Conservation (phyloP, 1,140 invertebrate species). For the Macrobrachium rosenbergii region DNA sequence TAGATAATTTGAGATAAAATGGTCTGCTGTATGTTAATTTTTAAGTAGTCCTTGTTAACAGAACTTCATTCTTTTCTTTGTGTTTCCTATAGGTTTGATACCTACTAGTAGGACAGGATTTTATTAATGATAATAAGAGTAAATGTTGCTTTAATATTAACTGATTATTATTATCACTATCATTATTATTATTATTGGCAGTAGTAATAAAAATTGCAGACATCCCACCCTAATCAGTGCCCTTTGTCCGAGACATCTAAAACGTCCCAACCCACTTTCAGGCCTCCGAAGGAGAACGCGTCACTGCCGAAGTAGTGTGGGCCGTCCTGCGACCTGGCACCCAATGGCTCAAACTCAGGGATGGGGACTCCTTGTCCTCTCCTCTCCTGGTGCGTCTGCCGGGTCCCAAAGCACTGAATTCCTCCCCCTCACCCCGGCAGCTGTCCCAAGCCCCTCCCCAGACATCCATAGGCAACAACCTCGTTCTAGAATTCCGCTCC, state of each 20-base stretch:
- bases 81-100: too few relatives aligned
- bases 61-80: too few relatives aligned
- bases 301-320: constrained; percentile 42
- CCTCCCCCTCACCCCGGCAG: neutral
- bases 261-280: neutral
- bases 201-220: neutral
- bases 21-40: too few relatives aligned
- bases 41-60: too few relatives aligned
- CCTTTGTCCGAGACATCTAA: neutral
- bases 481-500: constrained; percentile 51
- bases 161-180: too few relatives aligned
- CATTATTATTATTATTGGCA: too few relatives aligned
- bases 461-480: constrained; percentile 30
- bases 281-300: constrained; percentile 29
- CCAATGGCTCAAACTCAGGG: constrained; percentile 42
- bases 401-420: neutral
- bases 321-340: constrained; percentile 7
- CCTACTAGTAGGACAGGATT: too few relatives aligned
- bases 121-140: too few relatives aligned
- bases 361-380: constrained; percentile 10
- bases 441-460: neutral
- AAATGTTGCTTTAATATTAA: too few relatives aligned
- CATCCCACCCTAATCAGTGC: neutral
- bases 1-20: too few relatives aligned
- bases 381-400: constrained; percentile 28